Conservation (phyloP, 1,140 invertebrate genomes). For the Trypoxylus dichotomus region DNA sequence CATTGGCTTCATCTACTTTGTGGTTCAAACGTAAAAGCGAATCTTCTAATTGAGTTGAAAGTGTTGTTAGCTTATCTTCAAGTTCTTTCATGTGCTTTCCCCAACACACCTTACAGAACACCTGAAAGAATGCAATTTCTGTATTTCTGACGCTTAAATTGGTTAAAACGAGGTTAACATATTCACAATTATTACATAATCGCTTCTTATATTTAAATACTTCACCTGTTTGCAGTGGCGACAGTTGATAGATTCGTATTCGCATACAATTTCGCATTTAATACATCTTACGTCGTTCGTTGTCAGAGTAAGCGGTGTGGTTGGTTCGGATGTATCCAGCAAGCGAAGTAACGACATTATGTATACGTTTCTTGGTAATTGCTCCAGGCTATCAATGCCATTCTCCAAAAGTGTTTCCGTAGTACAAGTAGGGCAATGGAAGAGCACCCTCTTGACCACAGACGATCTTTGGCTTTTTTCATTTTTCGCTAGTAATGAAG, state of each 20-base stretch:
- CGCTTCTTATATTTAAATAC: slow-evolving; percentile 11
- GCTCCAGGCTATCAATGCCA: slow-evolving; percentile 52
- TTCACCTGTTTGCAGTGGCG: slow-evolving; percentile 62
- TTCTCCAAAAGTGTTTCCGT: slow-evolving; percentile 49
- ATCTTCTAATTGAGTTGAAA: slow-evolving; percentile 57
- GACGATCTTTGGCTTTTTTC: neutral
- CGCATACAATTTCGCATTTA: slow-evolving; percentile 57
- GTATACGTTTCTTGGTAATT: slow-evolving; percentile 62
- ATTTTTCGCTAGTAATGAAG: slow-evolving; percentile 38
- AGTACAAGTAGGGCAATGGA: slow-evolving; percentile 46
- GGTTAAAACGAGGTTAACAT: too few species aligned
- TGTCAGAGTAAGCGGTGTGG: slow-evolving; percentile 45
- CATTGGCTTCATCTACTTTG: slow-evolving; percentile 58
- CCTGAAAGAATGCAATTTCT: slow-evolving; percentile 47
- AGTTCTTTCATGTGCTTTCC: slow-evolving; percentile 60
- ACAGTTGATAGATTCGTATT: slow-evolving; percentile 54
- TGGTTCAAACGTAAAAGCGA: slow-evolving; percentile 54
- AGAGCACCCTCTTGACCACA: slow-evolving; percentile 31
- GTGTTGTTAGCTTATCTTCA: slow-evolving; percentile 57
- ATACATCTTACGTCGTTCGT: slow-evolving; percentile 42
- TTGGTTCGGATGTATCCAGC: slow-evolving; percentile 44
- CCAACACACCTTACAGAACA: slow-evolving; percentile 62
- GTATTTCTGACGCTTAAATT: neutral
- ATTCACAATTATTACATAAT: too few species aligned
- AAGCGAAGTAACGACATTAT: slow-evolving; percentile 59